Evolutionary conservation across 35 echinoderm and acorn worm genomes (phyloP), one percentile per base, ranked within the genome.

Genomic region (Ophioderma brevispina): DNA sequence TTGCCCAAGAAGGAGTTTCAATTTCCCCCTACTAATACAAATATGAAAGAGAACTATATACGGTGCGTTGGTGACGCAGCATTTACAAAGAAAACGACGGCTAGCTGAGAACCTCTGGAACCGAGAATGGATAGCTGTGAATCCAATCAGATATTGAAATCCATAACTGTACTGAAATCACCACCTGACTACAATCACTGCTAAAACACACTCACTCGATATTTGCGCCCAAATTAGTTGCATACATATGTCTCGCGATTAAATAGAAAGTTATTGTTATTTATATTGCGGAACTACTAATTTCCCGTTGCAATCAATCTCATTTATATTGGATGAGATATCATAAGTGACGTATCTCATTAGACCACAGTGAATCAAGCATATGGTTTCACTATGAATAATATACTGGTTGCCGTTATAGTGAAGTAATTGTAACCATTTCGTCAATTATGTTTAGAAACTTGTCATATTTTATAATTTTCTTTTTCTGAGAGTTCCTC

Each of bases 221-320:
- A 70, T 70, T 70, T 70, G 59, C n/a, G 59, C 59, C 28, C 59
- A 70, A 70, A 70, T 70, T 2, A 70, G 6, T 70, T 25, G 28
- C 59, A 70, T 70, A 70, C 59, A 70, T 70, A 70, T 70, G 59
- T 70, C 15, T 70, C 59, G 2, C 59, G 59, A 70, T 70, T 70
- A 70, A 25, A 70, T 70, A 25, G n/a, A 70, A 70, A 25, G 10
- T 30, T 70, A 70, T 70, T 70, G 59, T 25, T 70, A 70, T 70
- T 70, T 70, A 70, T 70, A 70, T 70, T 70, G 28, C 59, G 28
- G 59, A 13, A 30, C 23, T 70, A 70, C 59, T 70, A 70, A 70
- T 70, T 70, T 70, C 59, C 59, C 28, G 1, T 70, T 70, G 17
- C 59, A 70, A 70, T 70, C 59, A 70, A 70, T 70, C 59, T 70